Evolutionary conservation across 2,797 vertebrate species (phyloP).

Genomic region (Sebastes itinus): DNA sequence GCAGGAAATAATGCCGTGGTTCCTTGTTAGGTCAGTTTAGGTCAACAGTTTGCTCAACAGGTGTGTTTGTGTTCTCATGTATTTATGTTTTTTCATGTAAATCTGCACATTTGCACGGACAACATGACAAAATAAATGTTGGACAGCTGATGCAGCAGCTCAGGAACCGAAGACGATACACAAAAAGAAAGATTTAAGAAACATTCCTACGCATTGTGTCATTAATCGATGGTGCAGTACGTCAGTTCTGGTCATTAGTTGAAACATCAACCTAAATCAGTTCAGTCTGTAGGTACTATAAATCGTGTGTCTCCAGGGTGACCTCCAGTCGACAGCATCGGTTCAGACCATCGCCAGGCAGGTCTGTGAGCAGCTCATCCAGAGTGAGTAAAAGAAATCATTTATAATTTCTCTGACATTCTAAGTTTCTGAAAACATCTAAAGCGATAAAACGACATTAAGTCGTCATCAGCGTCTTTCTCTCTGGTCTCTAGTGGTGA

Average conservation of each 20-base stretch:
- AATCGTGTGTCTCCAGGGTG: slow-evolving; percentile 82
- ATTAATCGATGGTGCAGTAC: not conserved
- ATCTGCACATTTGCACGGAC: too few relatives aligned
- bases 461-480: not conserved
- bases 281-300: not conserved
- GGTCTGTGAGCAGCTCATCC: slow-evolving; percentile 97
- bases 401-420: not conserved
- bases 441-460: not conserved
- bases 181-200: not conserved
- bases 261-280: not conserved
- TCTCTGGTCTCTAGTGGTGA: too few relatives aligned
- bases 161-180: not conserved
- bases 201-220: not conserved
- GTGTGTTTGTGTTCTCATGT: not conserved
- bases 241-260: not conserved
- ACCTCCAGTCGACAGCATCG: slow-evolving; percentile 91
- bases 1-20: not conserved
- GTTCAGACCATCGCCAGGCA: slow-evolving; percentile 93
- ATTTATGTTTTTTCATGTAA: too few relatives aligned
- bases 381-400: slow-evolving; percentile 83
- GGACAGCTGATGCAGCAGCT: not conserved
- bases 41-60: too few relatives aligned
- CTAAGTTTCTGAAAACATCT: not conserved
- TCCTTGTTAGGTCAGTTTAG: not conserved
- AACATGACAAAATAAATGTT: not conserved